Evolutionary conservation across 2,888 invertebrate genomes (phyloP).

Genomic region (Xestia c-nigrum): DNA sequence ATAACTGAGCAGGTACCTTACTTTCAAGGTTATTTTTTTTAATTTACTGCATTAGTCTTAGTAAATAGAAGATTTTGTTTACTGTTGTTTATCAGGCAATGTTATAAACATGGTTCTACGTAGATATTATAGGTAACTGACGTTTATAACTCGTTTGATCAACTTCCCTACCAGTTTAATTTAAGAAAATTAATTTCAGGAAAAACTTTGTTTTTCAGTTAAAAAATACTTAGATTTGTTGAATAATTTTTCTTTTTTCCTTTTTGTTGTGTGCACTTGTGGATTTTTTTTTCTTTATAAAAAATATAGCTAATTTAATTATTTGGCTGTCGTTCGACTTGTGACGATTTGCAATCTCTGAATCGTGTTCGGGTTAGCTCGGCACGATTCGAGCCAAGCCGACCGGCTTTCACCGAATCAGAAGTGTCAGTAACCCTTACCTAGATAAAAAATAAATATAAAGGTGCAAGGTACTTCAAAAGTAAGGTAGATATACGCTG

Average conservation of each 20-base stretch:
- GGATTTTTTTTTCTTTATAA: too few species aligned
- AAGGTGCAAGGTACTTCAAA: conserved; percentile 9
- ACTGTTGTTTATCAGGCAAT: background rate
- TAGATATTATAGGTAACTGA: background rate
- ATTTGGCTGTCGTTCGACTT: background rate
- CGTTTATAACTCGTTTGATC: background rate
- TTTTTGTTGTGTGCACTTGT: too few species aligned
- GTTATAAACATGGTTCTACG: background rate
- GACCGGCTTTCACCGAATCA: background rate
- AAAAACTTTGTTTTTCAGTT: conserved; percentile 8
- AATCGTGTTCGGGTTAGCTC: background rate
- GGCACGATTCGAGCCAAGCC: background rate
- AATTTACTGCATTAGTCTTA: background rate
- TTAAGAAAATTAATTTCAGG: background rate
- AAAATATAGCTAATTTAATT: background rate
- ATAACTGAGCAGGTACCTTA: background rate
- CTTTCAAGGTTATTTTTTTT: background rate
- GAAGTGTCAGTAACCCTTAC: background rate
- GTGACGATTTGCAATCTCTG: background rate
- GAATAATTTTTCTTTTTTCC: background rate
- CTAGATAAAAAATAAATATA: conserved; percentile 3
- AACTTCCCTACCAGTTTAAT: background rate
- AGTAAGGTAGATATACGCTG: conserved; percentile 17
- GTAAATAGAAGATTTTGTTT: background rate
- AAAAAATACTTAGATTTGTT: conserved; percentile 9